Evolutionary conservation across 1,140 invertebrate genomes (phyloP).

Genomic region (Leucophenga varia): DNA sequence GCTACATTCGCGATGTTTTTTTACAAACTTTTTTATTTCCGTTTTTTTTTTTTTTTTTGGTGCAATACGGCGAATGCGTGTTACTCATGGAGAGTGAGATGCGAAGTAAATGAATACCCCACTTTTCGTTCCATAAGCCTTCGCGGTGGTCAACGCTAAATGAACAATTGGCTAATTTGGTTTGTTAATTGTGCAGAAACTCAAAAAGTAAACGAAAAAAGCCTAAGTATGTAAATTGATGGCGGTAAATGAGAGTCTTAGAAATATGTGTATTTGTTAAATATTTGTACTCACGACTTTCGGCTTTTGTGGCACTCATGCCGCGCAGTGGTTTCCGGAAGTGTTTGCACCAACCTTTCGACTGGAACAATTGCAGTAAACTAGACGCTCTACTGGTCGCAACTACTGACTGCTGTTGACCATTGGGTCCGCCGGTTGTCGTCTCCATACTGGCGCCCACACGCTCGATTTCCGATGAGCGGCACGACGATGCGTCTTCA

Average conservation of each 20-base stretch:
- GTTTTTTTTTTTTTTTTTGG: no score
- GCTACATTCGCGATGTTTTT: no score
- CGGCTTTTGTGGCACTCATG: conserved; percentile 68
- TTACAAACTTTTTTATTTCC: no score
- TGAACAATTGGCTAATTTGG: no score
- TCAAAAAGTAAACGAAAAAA: neutral
- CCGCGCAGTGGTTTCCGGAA: conserved; percentile 62
- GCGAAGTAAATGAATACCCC: no score
- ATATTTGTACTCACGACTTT: conserved; percentile 70
- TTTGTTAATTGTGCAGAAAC: no score
- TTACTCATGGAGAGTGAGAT: no score
- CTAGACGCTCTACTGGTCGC: conserved; percentile 42
- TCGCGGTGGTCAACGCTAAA: no score
- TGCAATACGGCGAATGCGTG: no score
- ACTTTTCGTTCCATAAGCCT: no score
- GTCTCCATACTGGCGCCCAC: conserved; percentile 37
- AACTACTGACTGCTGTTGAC: conserved; percentile 24
- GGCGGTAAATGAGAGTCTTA: neutral
- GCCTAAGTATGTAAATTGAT: no score
- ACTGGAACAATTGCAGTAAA: conserved; percentile 57
- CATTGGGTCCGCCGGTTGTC: conserved; percentile 26
- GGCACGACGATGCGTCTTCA: conserved; percentile 63
- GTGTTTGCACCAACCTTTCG: conserved; percentile 59
- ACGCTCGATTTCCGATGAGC: conserved; percentile 62
- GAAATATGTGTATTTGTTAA: no score